These are phyloP conservation scores for Parambassis ranga DNA, from an alignment of 2,797 vertebrate species.

Conservation along the genomic window DNA sequence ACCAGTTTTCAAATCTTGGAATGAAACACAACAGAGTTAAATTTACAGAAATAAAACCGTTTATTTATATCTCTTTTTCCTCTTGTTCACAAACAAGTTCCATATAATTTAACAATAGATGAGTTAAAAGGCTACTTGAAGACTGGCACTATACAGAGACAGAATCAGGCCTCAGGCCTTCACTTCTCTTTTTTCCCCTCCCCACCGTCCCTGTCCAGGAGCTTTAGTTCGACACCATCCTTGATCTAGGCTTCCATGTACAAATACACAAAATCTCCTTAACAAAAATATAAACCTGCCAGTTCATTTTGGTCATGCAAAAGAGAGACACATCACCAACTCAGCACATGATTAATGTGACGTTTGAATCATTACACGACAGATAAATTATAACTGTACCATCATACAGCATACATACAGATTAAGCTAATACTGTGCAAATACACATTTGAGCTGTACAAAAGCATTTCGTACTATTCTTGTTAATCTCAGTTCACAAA, in stretches of 20 bases:
- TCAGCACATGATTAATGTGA: conserved; percentile 70
- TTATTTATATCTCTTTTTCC: conserved; percentile 79
- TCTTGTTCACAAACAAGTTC: conserved; percentile 78
- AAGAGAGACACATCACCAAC: conserved; percentile 41
- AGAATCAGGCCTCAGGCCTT: conserved; percentile 76
- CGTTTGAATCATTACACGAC: conserved; percentile 54
- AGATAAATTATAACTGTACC: conserved; percentile 70
- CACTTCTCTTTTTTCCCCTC: conserved; percentile 50
- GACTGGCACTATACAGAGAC: conserved; percentile 86
- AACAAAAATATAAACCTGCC: conserved; percentile 72
- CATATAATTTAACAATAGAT: conserved; percentile 79
- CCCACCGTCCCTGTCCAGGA: conserved; percentile 1
- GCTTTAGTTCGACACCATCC: conserved; percentile 61
- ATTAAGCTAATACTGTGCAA: conserved; percentile 85
- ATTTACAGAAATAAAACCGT: conserved; percentile 90
- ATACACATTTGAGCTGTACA: conserved; percentile 77
- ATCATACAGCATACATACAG: conserved; percentile 68
- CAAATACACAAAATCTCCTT: conserved; percentile 65
- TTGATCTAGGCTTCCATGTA: conserved; percentile 65
- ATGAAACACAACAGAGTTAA: conserved; percentile 31
- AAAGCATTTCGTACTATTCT: conserved; percentile 69
- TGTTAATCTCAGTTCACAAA: conserved; percentile 68
- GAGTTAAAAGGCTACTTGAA: conserved; percentile 80
- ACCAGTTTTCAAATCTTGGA: background rate
- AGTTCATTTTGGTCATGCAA: conserved; percentile 82